These are phyloP conservation scores for Rallus crepitans DNA, from an alignment of 2,797 vertebrate genomes.

Conservation along the genomic window DNA sequence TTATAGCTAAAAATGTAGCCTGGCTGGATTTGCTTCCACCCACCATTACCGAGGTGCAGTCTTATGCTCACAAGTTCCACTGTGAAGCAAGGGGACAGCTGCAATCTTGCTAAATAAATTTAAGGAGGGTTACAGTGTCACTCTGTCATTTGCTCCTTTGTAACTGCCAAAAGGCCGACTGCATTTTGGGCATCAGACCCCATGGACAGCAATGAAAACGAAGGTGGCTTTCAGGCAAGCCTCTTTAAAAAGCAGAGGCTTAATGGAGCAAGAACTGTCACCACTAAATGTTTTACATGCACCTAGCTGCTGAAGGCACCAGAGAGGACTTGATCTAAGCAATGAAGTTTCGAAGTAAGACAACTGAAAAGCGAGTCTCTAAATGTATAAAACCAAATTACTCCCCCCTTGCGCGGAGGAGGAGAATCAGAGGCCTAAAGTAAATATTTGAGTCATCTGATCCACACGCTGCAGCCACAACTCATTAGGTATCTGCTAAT, in stretches of 20 bases:
- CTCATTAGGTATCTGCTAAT: conserved; percentile 46
- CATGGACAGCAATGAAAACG: not conserved
- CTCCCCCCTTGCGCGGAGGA: not conserved
- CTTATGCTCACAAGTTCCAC: not conserved
- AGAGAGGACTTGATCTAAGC: not conserved
- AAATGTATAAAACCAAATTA: not conserved
- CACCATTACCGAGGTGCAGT: not conserved
- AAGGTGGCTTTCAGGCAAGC: too few species aligned
- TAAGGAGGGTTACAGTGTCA: not conserved
- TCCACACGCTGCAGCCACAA: not conserved
- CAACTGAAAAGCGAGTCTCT: not conserved
- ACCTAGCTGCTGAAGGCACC: not conserved
- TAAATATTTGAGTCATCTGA: conserved; percentile 45
- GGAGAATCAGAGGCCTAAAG: not conserved
- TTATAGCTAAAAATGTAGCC: not conserved
- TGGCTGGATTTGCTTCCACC: not conserved
- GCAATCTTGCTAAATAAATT: not conserved
- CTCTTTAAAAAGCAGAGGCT: not conserved
- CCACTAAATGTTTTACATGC: not conserved
- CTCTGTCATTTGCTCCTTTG: not conserved
- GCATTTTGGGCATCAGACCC: not conserved
- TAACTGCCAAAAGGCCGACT: not conserved
- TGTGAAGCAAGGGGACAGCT: not conserved
- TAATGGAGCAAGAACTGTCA: not conserved
- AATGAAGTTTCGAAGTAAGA: not conserved